phyloP scores from a whole-genome alignment of 2,888 invertebrate species.

The Drosophila mettleri region DNA sequence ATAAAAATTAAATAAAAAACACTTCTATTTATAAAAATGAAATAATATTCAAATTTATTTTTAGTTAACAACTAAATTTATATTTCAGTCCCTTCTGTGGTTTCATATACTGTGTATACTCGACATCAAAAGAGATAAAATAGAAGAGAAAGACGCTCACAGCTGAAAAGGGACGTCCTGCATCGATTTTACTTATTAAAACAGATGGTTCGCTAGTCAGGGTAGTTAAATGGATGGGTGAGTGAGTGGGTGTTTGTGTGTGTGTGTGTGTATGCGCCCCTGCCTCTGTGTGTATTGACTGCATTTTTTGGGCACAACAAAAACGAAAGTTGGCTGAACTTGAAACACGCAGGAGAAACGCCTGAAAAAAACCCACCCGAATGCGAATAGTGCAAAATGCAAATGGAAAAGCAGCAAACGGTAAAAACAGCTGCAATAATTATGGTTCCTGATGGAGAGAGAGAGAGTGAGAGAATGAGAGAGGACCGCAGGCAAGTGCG shows the following conservation, averaged over 20 bases:
- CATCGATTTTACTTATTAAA: constrained; percentile 26
- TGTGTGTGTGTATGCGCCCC: constrained; percentile 2
- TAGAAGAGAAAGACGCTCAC: constrained; percentile 1
- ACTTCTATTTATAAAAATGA: neutral
- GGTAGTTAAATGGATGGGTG: constrained; percentile 27
- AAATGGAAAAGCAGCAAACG: constrained; percentile 12
- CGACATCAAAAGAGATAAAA: neutral
- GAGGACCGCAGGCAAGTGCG: constrained; percentile 34
- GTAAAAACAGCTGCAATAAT: constrained; percentile 50
- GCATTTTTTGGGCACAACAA: constrained; percentile 70
- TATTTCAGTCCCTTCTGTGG: neutral
- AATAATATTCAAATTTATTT: neutral
- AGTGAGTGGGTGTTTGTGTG: constrained; percentile 6
- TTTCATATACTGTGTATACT: too few species aligned
- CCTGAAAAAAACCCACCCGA: constrained; percentile 41
- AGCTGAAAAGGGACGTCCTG: constrained; percentile 53
- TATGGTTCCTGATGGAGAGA: constrained; percentile 3
- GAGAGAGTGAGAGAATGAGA: neutral
- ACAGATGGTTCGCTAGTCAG: constrained; percentile 53
- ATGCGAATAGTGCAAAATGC: constrained; percentile 45
- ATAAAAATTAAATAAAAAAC: neutral
- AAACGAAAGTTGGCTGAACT: constrained; percentile 79
- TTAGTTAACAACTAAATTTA: constrained; percentile 1
- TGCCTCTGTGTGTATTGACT: constrained; percentile 25
- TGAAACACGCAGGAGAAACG: constrained; percentile 48